These are phyloP conservation scores for Pleuronectes platessa DNA, from an alignment of 2,113 vertebrate species.

Conservation along the genomic window DNA sequence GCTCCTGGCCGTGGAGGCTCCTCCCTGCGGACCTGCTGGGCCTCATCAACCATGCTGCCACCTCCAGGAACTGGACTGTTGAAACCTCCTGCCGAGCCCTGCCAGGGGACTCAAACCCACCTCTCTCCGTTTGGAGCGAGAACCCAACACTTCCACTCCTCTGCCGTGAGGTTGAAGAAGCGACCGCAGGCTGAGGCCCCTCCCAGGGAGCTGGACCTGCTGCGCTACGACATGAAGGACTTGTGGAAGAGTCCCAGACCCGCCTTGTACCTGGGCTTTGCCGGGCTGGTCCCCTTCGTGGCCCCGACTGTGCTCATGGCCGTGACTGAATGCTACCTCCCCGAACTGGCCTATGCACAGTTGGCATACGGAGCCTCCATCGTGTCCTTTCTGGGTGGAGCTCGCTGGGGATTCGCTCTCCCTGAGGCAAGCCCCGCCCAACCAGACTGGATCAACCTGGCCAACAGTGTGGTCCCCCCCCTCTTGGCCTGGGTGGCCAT, in stretches of 20 bases:
- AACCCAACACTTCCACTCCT: conserved; percentile 60
- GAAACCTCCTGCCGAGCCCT: neutral
- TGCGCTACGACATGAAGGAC: conserved; percentile 72
- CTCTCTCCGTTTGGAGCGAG: neutral
- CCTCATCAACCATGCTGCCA: conserved; percentile 4
- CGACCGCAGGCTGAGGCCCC: conserved; percentile 47
- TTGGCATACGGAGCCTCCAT: conserved; percentile 86
- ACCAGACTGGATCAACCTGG: conserved; percentile 91
- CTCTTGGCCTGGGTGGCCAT: conserved; percentile 88
- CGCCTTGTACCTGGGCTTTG: conserved; percentile 84
- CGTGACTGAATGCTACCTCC: conserved; percentile 79
- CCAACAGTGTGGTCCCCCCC: conserved; percentile 83
- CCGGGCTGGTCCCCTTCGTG: conserved; percentile 88
- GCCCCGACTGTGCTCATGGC: conserved; percentile 85
- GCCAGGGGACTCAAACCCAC: conserved; percentile 7
- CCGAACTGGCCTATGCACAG: conserved; percentile 86
- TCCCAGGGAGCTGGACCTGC: conserved; percentile 64
- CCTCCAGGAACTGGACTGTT: neutral
- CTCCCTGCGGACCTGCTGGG: conserved; percentile 10
- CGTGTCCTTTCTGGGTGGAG: conserved; percentile 89
- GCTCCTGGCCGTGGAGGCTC: conserved; percentile 12
- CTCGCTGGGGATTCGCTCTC: conserved; percentile 93
- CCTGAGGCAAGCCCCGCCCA: conserved; percentile 89
- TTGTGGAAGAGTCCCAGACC: conserved; percentile 87
- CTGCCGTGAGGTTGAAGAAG: conserved; percentile 61